phyloP scores from a whole-genome alignment of 2,797 vertebrate genomes.

The Peromyscus attwateri region DNA sequence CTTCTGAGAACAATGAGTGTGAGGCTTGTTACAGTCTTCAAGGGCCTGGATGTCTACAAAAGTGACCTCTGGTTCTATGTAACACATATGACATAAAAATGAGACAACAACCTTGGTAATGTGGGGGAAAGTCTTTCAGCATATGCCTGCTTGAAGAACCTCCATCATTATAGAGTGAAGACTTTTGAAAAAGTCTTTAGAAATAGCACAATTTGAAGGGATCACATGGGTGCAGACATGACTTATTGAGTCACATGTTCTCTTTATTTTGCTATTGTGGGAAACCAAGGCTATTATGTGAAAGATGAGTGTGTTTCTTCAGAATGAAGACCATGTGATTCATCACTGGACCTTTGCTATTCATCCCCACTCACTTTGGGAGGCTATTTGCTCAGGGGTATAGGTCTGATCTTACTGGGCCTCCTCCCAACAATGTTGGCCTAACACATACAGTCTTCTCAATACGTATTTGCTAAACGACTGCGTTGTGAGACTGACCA shows the following conservation, averaged over 20 bases:
- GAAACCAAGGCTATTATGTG: neutral
- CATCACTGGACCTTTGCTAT: neutral
- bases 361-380: neutral
- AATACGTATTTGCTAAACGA: neutral
- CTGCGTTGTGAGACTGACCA: neutral
- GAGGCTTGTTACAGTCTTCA: neutral
- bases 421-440: neutral
- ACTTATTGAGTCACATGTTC: neutral
- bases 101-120: neutral
- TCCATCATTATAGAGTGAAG: neutral
- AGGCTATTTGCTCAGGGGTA: neutral
- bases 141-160: neutral
- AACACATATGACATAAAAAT: slow-evolving; percentile 19
- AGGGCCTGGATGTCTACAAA: slow-evolving; percentile 4
- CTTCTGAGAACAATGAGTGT: slow-evolving; percentile 41
- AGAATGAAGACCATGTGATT: neutral
- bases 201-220: slow-evolving; percentile 16
- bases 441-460: neutral
- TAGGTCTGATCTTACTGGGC: neutral
- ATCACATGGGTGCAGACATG: neutral
- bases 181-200: slow-evolving; percentile 47
- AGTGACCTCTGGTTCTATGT: slow-evolving; percentile 35
- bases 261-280: neutral
- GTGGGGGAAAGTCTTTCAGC: neutral
- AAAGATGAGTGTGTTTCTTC: slow-evolving; percentile 27